Evolutionary conservation across 2,888 invertebrate species (phyloP).

Genomic region (Cephus sareptanus): DNA sequence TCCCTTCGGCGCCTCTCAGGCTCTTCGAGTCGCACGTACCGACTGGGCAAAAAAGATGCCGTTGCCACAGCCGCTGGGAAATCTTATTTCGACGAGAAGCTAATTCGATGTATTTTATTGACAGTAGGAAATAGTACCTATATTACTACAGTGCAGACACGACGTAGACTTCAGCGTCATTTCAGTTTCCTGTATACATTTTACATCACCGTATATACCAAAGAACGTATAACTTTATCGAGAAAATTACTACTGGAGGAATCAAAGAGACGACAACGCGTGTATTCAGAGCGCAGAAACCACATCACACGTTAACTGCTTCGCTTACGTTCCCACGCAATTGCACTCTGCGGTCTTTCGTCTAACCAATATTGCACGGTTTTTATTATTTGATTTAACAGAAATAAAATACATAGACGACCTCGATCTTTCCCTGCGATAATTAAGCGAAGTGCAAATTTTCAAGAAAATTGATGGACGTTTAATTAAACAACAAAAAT

Average conservation of each 20-base stretch:
- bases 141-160: no score
- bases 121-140: background rate
- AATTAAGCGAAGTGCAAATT: no score
- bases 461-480: no score
- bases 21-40: background rate
- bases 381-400: background rate
- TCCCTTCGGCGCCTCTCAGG: conserved; percentile 1
- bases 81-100: conserved; percentile 54
- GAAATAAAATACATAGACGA: no score
- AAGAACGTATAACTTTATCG: no score
- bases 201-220: no score
- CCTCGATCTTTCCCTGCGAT: no score
- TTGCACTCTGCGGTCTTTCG: background rate
- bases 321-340: background rate
- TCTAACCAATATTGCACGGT: background rate
- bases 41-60: conserved; percentile 21
- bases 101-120: conserved; percentile 40
- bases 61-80: conserved; percentile 51
- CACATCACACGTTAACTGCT: background rate
- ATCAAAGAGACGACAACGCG: background rate
- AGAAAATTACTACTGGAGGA: no score
- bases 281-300: background rate
- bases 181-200: no score
- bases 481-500: no score
- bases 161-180: no score